Evolutionary conservation across 1,140 invertebrate genomes (phyloP).

Genomic region (Zelostemma sp.): DNA sequence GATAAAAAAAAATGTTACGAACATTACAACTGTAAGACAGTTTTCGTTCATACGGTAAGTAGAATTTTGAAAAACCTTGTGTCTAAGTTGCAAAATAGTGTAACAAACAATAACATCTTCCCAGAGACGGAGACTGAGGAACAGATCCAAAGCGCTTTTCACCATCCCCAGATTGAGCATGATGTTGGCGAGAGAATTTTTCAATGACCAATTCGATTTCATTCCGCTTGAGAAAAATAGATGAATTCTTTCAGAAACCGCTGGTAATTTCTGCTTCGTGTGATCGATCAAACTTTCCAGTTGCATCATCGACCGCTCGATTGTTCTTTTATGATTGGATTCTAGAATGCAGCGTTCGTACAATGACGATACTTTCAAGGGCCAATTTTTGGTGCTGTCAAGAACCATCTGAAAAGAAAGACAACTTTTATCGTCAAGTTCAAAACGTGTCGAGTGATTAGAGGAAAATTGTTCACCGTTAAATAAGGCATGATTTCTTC

Average conservation of each 20-base stretch:
- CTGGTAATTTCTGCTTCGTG: constrained; percentile 65
- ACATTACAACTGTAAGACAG: no score
- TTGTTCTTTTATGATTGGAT: constrained; percentile 79
- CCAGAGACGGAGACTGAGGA: constrained; percentile 86
- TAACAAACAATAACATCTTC: constrained; percentile 95
- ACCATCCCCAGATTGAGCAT: constrained; percentile 84
- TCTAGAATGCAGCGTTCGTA: constrained; percentile 83
- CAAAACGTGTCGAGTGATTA: constrained; percentile 4
- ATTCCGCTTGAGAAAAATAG: constrained; percentile 77
- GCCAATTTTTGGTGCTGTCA: constrained; percentile 74
- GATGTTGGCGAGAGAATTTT: constrained; percentile 82
- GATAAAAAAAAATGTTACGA: neutral
- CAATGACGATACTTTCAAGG: constrained; percentile 77
- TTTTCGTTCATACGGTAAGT: neutral
- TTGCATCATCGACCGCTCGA: constrained; percentile 90
- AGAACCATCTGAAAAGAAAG: constrained; percentile 52
- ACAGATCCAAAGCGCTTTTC: constrained; percentile 90
- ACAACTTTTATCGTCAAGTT: neutral
- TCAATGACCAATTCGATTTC: constrained; percentile 80
- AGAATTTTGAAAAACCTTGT: constrained; percentile 75
- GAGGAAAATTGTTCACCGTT: constrained; percentile 68
- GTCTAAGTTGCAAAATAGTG: constrained; percentile 82
- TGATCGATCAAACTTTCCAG: constrained; percentile 82
- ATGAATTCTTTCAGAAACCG: constrained; percentile 67
- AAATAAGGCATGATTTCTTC: constrained; percentile 88